A percentile compares a stretch with the other conserved stretches of the same genome.
phyloP scores from a whole-genome alignment of 2,888 invertebrate genomes.

The Pedicia rivosa region DNA sequence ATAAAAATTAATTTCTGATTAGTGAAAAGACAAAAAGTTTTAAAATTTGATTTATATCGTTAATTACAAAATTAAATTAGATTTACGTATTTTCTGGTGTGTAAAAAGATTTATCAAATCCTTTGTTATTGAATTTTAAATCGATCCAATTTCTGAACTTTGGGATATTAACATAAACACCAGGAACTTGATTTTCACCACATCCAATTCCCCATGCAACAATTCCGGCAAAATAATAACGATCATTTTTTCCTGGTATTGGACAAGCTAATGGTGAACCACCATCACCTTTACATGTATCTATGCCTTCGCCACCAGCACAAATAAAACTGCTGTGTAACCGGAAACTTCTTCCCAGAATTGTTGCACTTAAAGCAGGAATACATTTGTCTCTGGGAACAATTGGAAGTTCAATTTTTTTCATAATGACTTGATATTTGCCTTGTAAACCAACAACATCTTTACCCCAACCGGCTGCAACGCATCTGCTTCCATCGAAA shows the following conservation, averaged over 20 bases:
- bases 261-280: conserved; percentile 67
- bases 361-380: conserved; percentile 39
- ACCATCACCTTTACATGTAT: conserved; percentile 63
- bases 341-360: conserved; percentile 47
- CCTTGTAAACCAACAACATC: conserved; percentile 30
- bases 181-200: conserved; percentile 46
- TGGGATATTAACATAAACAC: conserved; percentile 57
- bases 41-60: too few relatives aligned
- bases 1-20: too few relatives aligned
- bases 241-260: conserved; percentile 28
- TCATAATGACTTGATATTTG: conserved; percentile 45
- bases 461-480: conserved; percentile 28
- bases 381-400: conserved; percentile 36
- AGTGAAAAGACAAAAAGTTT: too few relatives aligned
- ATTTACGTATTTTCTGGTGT: too few relatives aligned
- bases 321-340: conserved; percentile 58
- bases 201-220: conserved; percentile 77
- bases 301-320: conserved; percentile 63
- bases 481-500: conserved; percentile 21
- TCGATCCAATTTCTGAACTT: conserved; percentile 53
- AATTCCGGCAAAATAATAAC: conserved; percentile 36
- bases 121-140: conserved; percentile 26
- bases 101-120: conserved; percentile 11
- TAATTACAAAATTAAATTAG: too few relatives aligned
- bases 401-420: conserved; percentile 54